Conservation (phyloP, 2,888 invertebrate species). For the Hemistola chrysoprasaria region DNA sequence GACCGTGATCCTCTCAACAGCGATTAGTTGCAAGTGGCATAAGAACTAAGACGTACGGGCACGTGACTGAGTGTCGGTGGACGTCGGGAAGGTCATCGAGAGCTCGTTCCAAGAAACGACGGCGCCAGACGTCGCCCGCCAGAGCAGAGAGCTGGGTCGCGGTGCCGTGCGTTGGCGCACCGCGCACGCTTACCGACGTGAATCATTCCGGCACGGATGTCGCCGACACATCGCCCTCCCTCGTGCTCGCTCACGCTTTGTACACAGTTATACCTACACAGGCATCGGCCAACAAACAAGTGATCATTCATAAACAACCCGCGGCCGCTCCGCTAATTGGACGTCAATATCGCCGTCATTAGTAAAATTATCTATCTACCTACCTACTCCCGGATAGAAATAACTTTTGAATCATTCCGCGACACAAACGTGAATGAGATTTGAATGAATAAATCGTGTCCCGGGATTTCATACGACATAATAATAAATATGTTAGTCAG, state of each 20-base stretch:
- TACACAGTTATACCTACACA: constrained; percentile 32
- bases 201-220: constrained; percentile 33
- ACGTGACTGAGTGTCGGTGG: constrained; percentile 60
- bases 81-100: constrained; percentile 61
- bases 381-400: constrained; percentile 23
- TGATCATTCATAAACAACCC: constrained; percentile 64
- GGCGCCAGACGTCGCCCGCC: constrained; percentile 62
- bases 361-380: constrained; percentile 27
- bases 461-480: constrained; percentile 17
- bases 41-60: constrained; percentile 56
- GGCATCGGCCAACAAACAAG: constrained; percentile 49
- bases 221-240: constrained; percentile 32
- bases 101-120: constrained; percentile 65
- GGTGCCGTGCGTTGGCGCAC: constrained; percentile 22
- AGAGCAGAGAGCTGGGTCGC: constrained; percentile 38
- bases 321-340: constrained; percentile 42
- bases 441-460: constrained; percentile 22
- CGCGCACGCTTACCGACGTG: constrained; percentile 34
- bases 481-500: constrained; percentile 20
- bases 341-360: constrained; percentile 37
- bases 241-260: constrained; percentile 37
- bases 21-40: constrained; percentile 73
- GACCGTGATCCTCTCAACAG: constrained; percentile 71
- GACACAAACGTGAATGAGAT: constrained; percentile 24
- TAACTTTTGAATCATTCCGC: constrained; percentile 23